A percentile compares a stretch with the other conserved stretches of the same genome.
Conservation (phyloP, 2,888 invertebrate species). For the Entomobrya proxima region DNA sequence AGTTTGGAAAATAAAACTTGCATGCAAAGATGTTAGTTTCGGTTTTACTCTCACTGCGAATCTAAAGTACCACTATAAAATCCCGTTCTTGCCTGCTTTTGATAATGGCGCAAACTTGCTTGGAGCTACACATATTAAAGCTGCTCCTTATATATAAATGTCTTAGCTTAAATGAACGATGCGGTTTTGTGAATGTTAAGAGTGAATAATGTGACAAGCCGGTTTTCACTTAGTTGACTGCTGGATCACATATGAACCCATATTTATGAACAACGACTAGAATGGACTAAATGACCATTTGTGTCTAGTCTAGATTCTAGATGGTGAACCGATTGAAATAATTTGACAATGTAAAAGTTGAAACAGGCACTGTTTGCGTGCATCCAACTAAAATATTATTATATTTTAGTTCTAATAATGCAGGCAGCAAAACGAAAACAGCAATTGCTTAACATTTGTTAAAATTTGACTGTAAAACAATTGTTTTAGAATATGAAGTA, state of each 20-base stretch:
- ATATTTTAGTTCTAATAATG: too few relatives aligned
- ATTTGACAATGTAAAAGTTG: conserved; percentile 43
- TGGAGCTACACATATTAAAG: conserved; percentile 19
- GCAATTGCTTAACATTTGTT: too few relatives aligned
- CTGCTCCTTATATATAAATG: conserved; percentile 13
- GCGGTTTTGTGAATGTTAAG: conserved; percentile 21
- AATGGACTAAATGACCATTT: neutral
- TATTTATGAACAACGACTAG: neutral
- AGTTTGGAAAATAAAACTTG: too few relatives aligned
- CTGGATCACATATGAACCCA: conserved; percentile 12
- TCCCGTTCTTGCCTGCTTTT: neutral
- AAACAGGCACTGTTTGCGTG: neutral
- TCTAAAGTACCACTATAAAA: conserved; percentile 2
- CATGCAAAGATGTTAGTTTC: neutral
- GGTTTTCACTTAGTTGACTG: conserved; percentile 44
- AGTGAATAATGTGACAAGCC: conserved; percentile 55
- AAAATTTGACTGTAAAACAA: too few relatives aligned
- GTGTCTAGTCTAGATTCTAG: neutral
- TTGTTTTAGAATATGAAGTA: too few relatives aligned
- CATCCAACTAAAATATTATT: conserved; percentile 6
- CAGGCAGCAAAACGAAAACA: too few relatives aligned
- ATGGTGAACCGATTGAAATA: conserved; percentile 8
- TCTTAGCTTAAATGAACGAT: neutral
- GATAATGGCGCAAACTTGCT: neutral
- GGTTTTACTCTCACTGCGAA: neutral